Conservation (phyloP, 2,888 invertebrate species). For the Drosophila bunnanda region DNA sequence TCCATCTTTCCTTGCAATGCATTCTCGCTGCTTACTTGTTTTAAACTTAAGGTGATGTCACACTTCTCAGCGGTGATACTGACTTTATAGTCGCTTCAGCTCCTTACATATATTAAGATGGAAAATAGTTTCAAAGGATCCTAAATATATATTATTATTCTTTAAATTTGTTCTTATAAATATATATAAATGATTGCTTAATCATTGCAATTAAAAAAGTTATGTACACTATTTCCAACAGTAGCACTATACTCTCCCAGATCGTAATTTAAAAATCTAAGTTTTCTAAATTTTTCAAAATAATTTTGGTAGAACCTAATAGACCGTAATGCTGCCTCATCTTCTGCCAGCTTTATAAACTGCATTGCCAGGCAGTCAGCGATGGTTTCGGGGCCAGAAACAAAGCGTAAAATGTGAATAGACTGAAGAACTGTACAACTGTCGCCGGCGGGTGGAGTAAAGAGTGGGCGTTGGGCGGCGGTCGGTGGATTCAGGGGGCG, state of each 20-base stretch:
- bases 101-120: neutral
- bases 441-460: constrained; percentile 38
- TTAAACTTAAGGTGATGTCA: constrained; percentile 41
- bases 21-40: constrained; percentile 45
- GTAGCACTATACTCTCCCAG: neutral
- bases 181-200: neutral
- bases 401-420: constrained; percentile 76
- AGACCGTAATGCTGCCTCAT: neutral
- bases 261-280: neutral
- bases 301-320: neutral
- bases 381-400: constrained; percentile 65
- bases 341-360: constrained; percentile 61
- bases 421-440: constrained; percentile 56
- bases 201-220: neutral
- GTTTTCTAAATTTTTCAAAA: neutral
- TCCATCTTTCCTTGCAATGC: constrained; percentile 25
- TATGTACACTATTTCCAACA: neutral
- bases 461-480: constrained; percentile 36
- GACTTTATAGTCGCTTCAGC: neutral
- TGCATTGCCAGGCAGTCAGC: constrained; percentile 45
- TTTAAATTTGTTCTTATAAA: neutral
- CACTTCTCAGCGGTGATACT: neutral
- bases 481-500: constrained; percentile 47
- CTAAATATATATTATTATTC: neutral
- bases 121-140: too few species aligned